Evolutionary conservation across 2,888 invertebrate genomes (phyloP).

Genomic region (Epicampocera succincta): DNA sequence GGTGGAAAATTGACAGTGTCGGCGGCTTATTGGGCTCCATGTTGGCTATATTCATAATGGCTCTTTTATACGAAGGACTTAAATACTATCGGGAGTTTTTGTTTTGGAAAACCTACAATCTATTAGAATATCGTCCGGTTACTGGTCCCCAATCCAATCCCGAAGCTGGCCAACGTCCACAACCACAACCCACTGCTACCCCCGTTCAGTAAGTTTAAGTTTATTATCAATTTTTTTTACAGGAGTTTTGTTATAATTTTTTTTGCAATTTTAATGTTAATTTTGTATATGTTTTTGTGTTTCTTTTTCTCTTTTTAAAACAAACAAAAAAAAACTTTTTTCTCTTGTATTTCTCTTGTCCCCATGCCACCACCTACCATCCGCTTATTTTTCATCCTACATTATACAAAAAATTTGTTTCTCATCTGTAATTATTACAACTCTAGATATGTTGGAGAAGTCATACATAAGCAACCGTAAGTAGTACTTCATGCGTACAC

Average conservation of each 20-base stretch:
- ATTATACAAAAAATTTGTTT: constrained; percentile 37
- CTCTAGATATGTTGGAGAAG: constrained; percentile 86
- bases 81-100: constrained; percentile 89
- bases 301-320: constrained; percentile 49
- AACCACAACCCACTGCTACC: constrained; percentile 81
- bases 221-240: no score
- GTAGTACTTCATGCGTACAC: constrained; percentile 77
- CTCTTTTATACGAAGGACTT: constrained; percentile 95
- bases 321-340: background rate
- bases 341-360: constrained; percentile 13
- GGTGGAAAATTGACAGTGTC: constrained; percentile 89
- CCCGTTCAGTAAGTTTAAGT: constrained; percentile 88
- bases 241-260: constrained; percentile 9
- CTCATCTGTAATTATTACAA: constrained; percentile 70
- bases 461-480: constrained; percentile 88
- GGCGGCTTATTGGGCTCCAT: constrained; percentile 94
- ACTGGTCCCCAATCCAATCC: constrained; percentile 84
- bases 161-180: constrained; percentile 85
- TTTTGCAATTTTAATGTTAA: constrained; percentile 34
- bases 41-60: constrained; percentile 94
- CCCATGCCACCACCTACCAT: constrained; percentile 40
- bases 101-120: constrained; percentile 93
- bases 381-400: constrained; percentile 51
- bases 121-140: constrained; percentile 92
- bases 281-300: constrained; percentile 62